Conservation (phyloP, 53 echinoderm and acorn worm species). For the Apostichopus leukothele region DNA sequence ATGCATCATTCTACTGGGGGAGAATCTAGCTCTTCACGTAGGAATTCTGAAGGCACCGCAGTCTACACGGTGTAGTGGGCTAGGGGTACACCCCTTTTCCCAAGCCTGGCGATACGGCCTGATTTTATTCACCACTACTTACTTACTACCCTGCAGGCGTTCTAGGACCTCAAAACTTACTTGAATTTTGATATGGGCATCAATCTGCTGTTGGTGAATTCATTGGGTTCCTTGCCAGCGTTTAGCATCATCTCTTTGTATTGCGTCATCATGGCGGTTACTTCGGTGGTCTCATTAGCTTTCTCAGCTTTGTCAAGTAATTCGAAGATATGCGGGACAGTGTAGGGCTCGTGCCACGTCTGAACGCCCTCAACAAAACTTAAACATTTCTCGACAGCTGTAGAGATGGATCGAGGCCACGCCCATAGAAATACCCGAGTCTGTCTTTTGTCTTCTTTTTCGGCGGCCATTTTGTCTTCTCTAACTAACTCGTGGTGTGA, state of each 20-base stretch:
- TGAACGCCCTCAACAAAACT: conserved; percentile 37
- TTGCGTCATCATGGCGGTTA: no score
- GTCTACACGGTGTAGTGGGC: no score
- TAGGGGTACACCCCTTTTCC: no score
- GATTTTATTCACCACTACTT: no score
- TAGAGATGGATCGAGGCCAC: conserved; percentile 34
- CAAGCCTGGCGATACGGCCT: no score
- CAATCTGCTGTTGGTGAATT: not conserved
- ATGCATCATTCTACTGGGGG: not conserved
- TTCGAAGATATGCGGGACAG: not conserved
- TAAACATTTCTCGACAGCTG: conserved; percentile 21
- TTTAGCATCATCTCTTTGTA: not conserved
- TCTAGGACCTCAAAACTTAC: not conserved
- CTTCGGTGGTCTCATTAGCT: no score
- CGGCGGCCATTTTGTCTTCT: no score
- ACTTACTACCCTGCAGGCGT: no score
- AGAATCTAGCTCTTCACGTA: no score
- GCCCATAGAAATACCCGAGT: conserved; percentile 28
- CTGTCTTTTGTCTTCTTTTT: not conserved
- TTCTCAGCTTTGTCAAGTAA: no score
- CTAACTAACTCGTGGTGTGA: no score
- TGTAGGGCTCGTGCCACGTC: conserved; percentile 37
- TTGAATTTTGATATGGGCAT: conserved; percentile 3
- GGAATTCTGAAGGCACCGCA: no score
- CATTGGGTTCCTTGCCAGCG: not conserved